Evolutionary conservation across 2,888 invertebrate genomes (phyloP).

Genomic region (Heliconius erato): DNA sequence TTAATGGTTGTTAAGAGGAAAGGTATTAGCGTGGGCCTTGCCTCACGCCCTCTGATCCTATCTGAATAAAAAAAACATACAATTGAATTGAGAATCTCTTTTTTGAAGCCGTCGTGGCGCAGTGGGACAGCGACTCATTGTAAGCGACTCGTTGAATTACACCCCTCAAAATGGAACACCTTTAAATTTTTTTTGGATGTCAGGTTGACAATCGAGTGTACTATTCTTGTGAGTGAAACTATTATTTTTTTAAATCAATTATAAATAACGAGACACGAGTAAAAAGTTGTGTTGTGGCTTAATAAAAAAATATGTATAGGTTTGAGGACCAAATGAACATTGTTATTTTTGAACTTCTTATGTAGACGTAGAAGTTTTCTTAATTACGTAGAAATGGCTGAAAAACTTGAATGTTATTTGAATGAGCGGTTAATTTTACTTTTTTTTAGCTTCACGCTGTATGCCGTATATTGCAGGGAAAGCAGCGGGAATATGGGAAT

Average conservation of each 20-base stretch:
- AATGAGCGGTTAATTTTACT: neutral
- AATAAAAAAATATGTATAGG: no score
- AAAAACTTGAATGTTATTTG: neutral
- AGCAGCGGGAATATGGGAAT: no score
- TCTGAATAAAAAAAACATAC: neutral
- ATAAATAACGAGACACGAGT: neutral
- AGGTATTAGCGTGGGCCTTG: slow-evolving; percentile 1
- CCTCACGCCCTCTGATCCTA: neutral
- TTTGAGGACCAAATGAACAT: neutral
- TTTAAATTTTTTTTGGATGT: no score
- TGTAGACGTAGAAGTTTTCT: neutral
- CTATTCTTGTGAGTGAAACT: no score
- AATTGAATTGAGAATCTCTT: neutral
- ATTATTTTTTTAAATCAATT: no score
- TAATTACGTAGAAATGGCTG: neutral
- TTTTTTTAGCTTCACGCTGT: no score
- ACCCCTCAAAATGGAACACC: no score
- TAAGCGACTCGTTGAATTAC: neutral
- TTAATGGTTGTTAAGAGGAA: slow-evolving; percentile 10
- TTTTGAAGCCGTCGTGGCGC: neutral
- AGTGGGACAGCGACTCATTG: neutral
- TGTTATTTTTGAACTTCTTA: neutral
- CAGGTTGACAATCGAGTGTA: no score
- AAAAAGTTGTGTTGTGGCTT: neutral
- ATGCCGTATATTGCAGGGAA: no score